phyloP scores from a whole-genome alignment of 2,113 vertebrate genomes.

The Nothocercus julius region DNA sequence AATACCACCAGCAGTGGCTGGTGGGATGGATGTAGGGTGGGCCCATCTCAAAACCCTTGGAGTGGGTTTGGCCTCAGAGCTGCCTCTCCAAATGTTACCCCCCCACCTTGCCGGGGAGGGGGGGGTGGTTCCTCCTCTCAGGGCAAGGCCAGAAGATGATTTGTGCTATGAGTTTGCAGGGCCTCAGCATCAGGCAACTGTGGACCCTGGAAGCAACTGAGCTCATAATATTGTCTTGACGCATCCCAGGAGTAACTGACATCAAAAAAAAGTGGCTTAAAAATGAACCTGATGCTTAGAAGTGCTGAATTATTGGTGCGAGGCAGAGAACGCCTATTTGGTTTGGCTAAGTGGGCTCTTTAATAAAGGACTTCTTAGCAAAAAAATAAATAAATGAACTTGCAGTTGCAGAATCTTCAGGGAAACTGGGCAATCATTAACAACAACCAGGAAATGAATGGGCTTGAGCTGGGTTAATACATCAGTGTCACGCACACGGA shows the following conservation, averaged over 20 bases:
- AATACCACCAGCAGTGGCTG: neutral
- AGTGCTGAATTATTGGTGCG: neutral
- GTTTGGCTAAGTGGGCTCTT: neutral
- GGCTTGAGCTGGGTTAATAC: accelerated
- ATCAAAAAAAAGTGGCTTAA: neutral
- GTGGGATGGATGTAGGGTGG: too few species aligned
- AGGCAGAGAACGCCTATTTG: neutral
- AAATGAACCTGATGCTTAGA: neutral
- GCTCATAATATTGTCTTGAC: neutral
- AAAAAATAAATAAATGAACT: neutral
- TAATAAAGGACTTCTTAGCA: neutral
- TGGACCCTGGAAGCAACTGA: neutral
- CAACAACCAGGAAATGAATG: neutral
- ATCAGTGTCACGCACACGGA: accelerated
- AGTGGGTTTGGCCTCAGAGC: neutral
- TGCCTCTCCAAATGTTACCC: neutral
- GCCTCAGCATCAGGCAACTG: neutral
- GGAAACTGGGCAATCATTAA: neutral
- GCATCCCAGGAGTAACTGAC: neutral
- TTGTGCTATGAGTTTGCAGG: neutral
- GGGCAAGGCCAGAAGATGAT: neutral
- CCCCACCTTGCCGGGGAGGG: too few species aligned
- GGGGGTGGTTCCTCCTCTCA: neutral
- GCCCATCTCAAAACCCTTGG: neutral
- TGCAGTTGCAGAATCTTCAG: neutral